phyloP scores from a whole-genome alignment of 2,888 invertebrate species.

The Encarsia formosa region DNA sequence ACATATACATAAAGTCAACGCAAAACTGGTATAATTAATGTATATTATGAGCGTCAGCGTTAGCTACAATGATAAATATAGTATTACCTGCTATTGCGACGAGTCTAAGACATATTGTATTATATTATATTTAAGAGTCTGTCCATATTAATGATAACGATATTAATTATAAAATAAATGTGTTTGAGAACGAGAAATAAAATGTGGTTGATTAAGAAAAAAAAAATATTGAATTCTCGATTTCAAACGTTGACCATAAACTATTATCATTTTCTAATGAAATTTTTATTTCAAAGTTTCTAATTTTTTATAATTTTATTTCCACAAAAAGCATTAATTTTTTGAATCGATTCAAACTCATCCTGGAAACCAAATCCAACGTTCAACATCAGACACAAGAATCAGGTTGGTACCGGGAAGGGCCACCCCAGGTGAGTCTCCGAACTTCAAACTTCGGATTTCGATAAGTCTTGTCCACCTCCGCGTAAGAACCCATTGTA shows the following conservation, averaged over 20 bases:
- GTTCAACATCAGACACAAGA: too few relatives aligned
- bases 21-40: constrained; percentile 40
- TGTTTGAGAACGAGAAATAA: constrained; percentile 54
- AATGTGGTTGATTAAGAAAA: constrained; percentile 53
- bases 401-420: too few relatives aligned
- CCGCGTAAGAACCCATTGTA: constrained; percentile 52
- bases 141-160: constrained; percentile 52
- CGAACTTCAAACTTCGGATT: too few relatives aligned
- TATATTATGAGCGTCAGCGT: constrained; percentile 43
- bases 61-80: constrained; percentile 47
- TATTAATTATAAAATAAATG: constrained; percentile 53
- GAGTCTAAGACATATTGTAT: constrained; percentile 52
- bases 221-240: too few relatives aligned
- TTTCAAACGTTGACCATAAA: too few relatives aligned
- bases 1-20: neutral
- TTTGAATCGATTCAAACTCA: too few relatives aligned
- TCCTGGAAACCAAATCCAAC: too few relatives aligned
- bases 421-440: too few relatives aligned
- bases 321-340: too few relatives aligned
- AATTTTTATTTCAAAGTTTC: too few relatives aligned
- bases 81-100: constrained; percentile 50
- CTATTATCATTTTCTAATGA: too few relatives aligned
- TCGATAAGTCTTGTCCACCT: constrained; percentile 3
- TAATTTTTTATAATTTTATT: too few relatives aligned
- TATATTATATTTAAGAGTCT: constrained; percentile 53